phyloP scores from a whole-genome alignment of 2,888 invertebrate species.

The Parasteatoda lunata region DNA sequence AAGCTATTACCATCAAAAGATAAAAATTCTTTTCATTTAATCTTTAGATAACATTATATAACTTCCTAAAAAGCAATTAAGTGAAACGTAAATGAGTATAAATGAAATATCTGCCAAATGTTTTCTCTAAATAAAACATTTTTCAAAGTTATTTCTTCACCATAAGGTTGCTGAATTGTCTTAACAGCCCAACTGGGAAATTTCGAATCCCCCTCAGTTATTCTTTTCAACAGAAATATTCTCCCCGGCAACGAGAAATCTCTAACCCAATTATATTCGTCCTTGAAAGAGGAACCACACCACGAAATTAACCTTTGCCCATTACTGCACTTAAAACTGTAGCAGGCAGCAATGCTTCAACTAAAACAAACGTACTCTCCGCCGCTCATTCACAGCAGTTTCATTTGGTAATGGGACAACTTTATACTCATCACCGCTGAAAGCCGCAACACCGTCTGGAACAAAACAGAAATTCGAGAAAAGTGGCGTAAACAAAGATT shows the following conservation, averaged over 20 bases:
- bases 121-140: no score
- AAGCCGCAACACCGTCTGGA: background rate
- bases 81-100: background rate
- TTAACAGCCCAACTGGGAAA: background rate
- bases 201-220: background rate
- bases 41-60: no score
- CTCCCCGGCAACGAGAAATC: background rate
- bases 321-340: conserved; percentile 24
- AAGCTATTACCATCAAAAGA: no score
- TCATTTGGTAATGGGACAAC: conserved; percentile 37
- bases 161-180: background rate
- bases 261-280: conserved; percentile 21
- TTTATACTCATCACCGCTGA: background rate
- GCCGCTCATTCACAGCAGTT: conserved; percentile 30
- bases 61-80: no score
- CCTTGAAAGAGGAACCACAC: conserved; percentile 8
- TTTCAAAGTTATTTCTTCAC: background rate
- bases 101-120: no score
- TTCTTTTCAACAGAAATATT: background rate
- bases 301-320: conserved; percentile 32
- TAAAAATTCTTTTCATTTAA: no score
- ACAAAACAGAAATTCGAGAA: background rate
- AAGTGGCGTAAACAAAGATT: conserved; percentile 3
- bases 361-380: conserved; percentile 17
- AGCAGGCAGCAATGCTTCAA: conserved; percentile 10